A percentile compares a stretch with the other conserved stretches of the same genome.
phyloP scores from a whole-genome alignment of 2,888 invertebrate genomes.

The Matsumyia berberina region DNA sequence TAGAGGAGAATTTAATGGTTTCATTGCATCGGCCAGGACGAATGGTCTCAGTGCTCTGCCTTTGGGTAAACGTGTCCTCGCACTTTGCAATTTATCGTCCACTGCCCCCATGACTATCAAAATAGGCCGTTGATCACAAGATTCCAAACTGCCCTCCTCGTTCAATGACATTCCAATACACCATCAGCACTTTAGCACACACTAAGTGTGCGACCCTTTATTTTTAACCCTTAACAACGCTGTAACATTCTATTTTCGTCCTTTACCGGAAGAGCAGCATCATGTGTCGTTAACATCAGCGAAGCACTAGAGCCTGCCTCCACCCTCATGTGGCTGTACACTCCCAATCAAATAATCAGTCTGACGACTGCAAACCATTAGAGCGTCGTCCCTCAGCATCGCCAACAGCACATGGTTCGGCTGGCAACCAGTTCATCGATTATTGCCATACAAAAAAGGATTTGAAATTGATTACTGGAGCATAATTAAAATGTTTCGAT shows the following conservation, averaged over 20 bases:
- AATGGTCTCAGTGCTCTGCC: too few species aligned
- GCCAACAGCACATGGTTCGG: constrained; percentile 65
- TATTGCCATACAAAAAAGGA: constrained; percentile 68
- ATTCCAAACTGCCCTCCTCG: neutral
- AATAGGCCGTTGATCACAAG: neutral
- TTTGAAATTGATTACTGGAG: constrained; percentile 76
- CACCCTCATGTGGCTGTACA: constrained; percentile 27
- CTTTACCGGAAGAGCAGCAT: constrained; percentile 35
- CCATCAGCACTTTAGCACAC: neutral
- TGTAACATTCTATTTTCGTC: constrained; percentile 36
- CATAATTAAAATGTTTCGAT: constrained; percentile 77
- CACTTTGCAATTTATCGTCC: too few species aligned
- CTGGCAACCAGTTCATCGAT: constrained; percentile 75
- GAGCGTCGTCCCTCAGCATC: constrained; percentile 52
- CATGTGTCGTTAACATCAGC: constrained; percentile 57
- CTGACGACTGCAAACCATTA: constrained; percentile 54
- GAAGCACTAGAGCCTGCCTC: constrained; percentile 5
- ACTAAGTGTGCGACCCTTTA: neutral
- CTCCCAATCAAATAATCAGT: constrained; percentile 60
- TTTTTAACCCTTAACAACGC: neutral
- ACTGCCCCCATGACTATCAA: too few species aligned
- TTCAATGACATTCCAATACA: neutral
- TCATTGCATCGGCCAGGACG: too few species aligned
- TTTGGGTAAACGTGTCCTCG: too few species aligned
- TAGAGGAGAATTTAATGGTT: too few species aligned